Base-by-base conservation (phyloP, 2,888 invertebrate species). In the Temnothorax rugatulus region DNA sequence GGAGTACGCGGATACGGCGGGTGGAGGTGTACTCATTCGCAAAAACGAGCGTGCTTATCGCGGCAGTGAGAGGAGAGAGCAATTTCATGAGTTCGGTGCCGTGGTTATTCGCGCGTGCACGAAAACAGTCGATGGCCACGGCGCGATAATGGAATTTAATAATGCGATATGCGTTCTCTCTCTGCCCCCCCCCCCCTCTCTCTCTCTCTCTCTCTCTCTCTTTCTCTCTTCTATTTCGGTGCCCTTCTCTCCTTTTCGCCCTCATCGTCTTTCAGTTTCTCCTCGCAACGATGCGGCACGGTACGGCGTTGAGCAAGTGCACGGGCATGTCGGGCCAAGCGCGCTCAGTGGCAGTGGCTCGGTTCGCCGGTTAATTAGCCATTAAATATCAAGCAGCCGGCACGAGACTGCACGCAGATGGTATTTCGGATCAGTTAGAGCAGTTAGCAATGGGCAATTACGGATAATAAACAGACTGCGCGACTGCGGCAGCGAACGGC, bases 301-400 rank as follows among this genome's bases (percentile, higher is more conserved):
- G 73, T 47, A 69, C 8, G 29, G 29, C 63, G 52, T 75, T 15
- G 63, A 63, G 82, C 74, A 52, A 71, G 76, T 82, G 64, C 83
- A 66, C 47, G 73, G 64, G 81, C 52, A 57, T 68, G 73, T 64
- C 71, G 82, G 47, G 47, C 73, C 73, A 81, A 59, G 47, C 82
- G 84, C 84, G 52, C 57, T 82, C 82, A 52, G 59, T 79, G 54
- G 84, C 82, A 52, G 59, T 79, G 54, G 84, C 86, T 84, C 86
- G 86, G 82, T 77, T 84, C 85, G 86, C 61, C 87, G 84, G 89
- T 93, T 93, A 93, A 93, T 93, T 92, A 93, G 92, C 90, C 91
- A 91, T 93, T 93, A 93, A 92, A 91, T 93, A 92, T 91, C 88
- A 91, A 92, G 91, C 91, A 92, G 88, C 91, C 88, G 90, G 89